Evolutionary conservation across 2,888 invertebrate species (phyloP).

Genomic region (Cancer borealis): DNA sequence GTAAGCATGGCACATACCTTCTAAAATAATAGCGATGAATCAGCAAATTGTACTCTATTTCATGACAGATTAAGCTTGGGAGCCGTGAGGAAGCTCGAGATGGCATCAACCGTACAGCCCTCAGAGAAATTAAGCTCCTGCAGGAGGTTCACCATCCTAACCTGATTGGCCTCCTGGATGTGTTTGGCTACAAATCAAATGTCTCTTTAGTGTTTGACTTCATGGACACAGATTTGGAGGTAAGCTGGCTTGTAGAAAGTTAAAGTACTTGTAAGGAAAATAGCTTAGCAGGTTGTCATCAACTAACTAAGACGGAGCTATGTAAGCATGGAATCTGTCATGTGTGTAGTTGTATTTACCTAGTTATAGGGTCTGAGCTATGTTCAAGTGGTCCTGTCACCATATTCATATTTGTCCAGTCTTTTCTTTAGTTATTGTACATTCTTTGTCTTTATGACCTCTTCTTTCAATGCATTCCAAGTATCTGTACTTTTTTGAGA

Average conservation of each 20-base stretch:
- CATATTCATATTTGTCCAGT: too few species aligned
- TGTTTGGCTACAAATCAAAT: conserved; percentile 99
- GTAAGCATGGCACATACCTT: neutral
- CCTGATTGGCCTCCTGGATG: conserved; percentile 94
- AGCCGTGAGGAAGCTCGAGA: conserved; percentile 95
- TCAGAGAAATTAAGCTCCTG: conserved; percentile 97
- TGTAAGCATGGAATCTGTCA: neutral
- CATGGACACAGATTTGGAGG: conserved; percentile 99
- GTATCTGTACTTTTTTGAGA: too few species aligned
- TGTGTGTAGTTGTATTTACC: conserved; percentile 52
- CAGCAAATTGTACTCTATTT: neutral
- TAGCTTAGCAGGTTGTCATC: conserved; percentile 79
- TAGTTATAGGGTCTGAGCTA: too few species aligned
- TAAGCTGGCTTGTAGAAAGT: conserved; percentile 64
- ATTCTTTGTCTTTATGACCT: too few species aligned
- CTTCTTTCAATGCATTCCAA: too few species aligned
- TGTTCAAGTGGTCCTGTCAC: too few species aligned
- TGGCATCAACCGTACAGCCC: conserved; percentile 98
- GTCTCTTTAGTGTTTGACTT: conserved; percentile 99
- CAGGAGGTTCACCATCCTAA: conserved; percentile 97
- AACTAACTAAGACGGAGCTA: conserved; percentile 78
- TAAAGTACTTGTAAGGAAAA: conserved; percentile 36
- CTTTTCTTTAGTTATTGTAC: too few species aligned
- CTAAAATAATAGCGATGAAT: neutral
- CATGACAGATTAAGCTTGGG: conserved; percentile 91